Evolutionary conservation across 2,888 invertebrate species (phyloP).

Genomic region (Dascillus cervinus): DNA sequence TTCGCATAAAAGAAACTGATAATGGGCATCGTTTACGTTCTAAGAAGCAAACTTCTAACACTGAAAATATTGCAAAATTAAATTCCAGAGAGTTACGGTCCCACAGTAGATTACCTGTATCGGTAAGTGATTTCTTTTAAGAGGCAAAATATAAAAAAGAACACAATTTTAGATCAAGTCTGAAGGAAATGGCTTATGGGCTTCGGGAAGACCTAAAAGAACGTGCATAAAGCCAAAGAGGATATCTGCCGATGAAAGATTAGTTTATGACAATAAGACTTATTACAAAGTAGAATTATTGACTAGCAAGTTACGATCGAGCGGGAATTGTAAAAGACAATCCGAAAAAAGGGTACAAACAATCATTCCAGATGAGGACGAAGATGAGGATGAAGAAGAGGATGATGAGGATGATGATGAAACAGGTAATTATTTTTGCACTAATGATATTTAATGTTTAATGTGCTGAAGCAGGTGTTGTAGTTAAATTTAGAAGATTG

Average conservation of each 20-base stretch:
- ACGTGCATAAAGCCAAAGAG: conserved; percentile 30
- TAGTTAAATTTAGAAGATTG: conserved; percentile 69
- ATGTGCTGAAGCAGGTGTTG: conserved; percentile 45
- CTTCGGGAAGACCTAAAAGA: conserved; percentile 36
- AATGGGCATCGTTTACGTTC: conserved; percentile 37
- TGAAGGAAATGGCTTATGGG: conserved; percentile 31
- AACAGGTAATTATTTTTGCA: not conserved
- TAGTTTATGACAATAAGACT: conserved; percentile 45
- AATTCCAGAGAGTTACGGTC: conserved; percentile 30
- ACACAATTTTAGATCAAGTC: conserved; percentile 5
- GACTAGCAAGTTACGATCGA: conserved; percentile 60
- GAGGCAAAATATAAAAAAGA: too few species aligned
- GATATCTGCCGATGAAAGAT: conserved; percentile 46
- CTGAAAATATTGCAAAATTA: conserved; percentile 35
- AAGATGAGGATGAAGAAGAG: conserved; percentile 25
- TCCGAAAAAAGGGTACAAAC: conserved; percentile 12
- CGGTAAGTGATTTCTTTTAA: too few species aligned
- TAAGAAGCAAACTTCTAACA: conserved; percentile 34
- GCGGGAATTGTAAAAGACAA: conserved; percentile 28
- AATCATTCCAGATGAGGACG: conserved; percentile 16
- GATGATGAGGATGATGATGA: not conserved
- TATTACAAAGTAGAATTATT: conserved; percentile 69
- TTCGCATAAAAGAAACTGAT: conserved; percentile 32
- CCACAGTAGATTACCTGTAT: conserved; percentile 14
- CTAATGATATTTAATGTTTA: conserved; percentile 25